phyloP scores from a whole-genome alignment of 2,797 vertebrate genomes.

The Pseudotriccus pelzelni region DNA sequence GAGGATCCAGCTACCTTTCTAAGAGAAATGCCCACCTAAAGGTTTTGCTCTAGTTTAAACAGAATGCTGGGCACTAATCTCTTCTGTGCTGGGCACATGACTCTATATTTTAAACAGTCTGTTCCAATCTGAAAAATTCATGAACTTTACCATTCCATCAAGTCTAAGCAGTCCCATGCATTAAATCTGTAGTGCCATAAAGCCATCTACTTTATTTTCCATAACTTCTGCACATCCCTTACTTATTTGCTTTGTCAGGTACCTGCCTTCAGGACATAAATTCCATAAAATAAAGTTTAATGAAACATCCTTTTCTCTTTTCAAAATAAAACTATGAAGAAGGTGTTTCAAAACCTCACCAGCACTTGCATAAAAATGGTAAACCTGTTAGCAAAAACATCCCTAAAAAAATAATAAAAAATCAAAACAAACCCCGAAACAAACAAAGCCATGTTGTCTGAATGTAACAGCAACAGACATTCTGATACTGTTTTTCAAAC shows the following conservation, averaged over 20 bases:
- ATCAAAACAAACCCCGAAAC: not conserved
- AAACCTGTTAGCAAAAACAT: not conserved
- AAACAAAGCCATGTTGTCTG: not conserved
- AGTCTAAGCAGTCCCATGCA: not conserved
- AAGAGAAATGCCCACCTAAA: not conserved
- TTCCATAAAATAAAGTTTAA: not conserved
- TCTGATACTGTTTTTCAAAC: slow-evolving; percentile 7
- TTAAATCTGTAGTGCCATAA: not conserved
- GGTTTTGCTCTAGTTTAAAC: not conserved
- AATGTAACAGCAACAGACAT: not conserved
- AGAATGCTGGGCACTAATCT: not conserved
- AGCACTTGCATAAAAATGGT: not conserved
- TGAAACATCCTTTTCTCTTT: not conserved
- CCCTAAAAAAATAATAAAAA: not conserved
- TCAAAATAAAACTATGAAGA: not conserved
- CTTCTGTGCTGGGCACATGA: not conserved
- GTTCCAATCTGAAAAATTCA: slow-evolving; percentile 4
- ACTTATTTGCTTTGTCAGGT: not conserved
- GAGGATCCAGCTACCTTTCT: not conserved
- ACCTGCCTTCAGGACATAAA: slow-evolving; percentile 14
- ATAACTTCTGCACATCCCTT: not conserved
- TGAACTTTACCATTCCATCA: not conserved
- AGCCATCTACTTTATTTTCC: not conserved
- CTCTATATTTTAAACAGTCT: not conserved
- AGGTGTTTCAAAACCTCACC: not conserved